Conservation (phyloP, 1,140 invertebrate genomes). For the Asbolus verrucosus region DNA sequence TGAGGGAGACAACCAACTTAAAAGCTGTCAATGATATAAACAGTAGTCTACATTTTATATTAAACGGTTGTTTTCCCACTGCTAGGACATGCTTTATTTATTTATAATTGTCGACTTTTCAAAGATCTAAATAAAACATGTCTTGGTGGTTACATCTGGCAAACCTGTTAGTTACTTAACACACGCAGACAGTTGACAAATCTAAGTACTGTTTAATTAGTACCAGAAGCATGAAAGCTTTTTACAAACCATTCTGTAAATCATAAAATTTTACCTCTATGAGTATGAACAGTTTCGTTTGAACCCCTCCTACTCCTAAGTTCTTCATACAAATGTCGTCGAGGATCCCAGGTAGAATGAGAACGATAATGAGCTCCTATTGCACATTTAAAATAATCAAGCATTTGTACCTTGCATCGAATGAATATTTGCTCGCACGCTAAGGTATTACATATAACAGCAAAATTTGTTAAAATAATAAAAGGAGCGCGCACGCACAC, state of each 20-base stretch:
- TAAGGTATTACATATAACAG: background rate
- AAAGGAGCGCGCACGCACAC: constrained; percentile 5
- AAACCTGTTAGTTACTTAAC: constrained; percentile 36
- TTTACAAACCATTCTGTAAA: constrained; percentile 50
- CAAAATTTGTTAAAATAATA: constrained; percentile 41
- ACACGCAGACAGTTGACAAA: constrained; percentile 45
- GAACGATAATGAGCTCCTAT: constrained; percentile 67
- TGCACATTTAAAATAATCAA: constrained; percentile 51
- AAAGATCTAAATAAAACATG: background rate
- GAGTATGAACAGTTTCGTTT: constrained; percentile 71
- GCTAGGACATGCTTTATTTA: too few species aligned
- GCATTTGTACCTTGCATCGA: constrained; percentile 22
- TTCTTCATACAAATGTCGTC: constrained; percentile 89
- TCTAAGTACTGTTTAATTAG: constrained; percentile 45
- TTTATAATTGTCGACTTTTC: background rate
- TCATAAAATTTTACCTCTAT: constrained; percentile 67
- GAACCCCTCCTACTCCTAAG: constrained; percentile 73
- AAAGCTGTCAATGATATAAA: too few species aligned
- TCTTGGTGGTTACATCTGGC: background rate
- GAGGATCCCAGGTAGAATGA: constrained; percentile 88
- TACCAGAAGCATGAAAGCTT: constrained; percentile 40
- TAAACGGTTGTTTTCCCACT: too few species aligned
- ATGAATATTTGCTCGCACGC: background rate
- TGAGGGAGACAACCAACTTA: constrained; percentile 10
- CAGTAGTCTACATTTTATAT: too few species aligned